Conservation (phyloP, 1,140 invertebrate species). For the Brachionus manjavacas region DNA sequence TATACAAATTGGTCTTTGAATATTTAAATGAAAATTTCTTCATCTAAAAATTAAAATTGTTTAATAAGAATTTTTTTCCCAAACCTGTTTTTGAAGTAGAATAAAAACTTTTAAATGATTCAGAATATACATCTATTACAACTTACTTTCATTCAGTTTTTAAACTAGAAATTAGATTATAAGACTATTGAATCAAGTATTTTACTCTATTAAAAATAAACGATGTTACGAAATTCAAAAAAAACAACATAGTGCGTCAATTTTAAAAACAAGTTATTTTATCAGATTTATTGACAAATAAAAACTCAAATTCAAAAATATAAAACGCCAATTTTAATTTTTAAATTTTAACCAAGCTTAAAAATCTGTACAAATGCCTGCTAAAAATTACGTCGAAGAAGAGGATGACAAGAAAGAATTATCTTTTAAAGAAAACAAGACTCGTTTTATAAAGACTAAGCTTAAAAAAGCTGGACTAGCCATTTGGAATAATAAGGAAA, state of each 20-base stretch:
- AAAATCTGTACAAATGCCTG: neutral
- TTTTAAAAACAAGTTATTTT: neutral
- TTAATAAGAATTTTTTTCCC: neutral
- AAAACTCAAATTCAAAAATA: neutral
- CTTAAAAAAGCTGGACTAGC: neutral
- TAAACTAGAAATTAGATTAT: neutral
- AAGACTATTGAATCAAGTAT: neutral
- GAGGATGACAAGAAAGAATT: neutral
- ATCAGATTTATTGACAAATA: neutral
- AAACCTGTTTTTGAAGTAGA: neutral
- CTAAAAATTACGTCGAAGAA: neutral
- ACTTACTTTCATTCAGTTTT: neutral
- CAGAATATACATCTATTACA: neutral
- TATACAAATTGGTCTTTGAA: too few relatives aligned
- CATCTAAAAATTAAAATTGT: neutral
- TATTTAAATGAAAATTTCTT: neutral
- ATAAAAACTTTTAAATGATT: neutral
- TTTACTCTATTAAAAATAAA: neutral
- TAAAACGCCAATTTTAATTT: neutral
- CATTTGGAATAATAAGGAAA: constrained; percentile 22
- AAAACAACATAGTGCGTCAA: neutral
- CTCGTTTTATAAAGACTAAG: neutral
- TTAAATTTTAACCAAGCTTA: neutral
- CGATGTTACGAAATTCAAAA: neutral
- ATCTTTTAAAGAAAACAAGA: neutral